These are phyloP conservation scores for Anas platyrhynchos DNA, from an alignment of 2,113 vertebrate genomes.

Conservation along the genomic window DNA sequence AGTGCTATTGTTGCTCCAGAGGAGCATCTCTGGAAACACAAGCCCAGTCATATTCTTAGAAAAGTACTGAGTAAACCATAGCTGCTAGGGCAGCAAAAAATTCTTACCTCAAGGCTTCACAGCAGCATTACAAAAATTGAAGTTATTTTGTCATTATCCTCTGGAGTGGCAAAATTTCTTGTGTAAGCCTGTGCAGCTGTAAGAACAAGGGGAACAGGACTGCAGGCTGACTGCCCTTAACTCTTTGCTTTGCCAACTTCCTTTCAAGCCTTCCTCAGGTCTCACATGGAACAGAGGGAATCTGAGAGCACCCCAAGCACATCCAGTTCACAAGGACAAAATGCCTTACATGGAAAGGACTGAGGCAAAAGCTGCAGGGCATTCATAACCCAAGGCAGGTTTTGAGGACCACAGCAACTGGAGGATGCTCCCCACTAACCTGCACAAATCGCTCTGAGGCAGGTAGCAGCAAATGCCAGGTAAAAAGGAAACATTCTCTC, in stretches of 20 bases:
- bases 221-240: neutral
- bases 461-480: neutral
- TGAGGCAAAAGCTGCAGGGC: neutral
- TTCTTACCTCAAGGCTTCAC: neutral
- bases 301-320: neutral
- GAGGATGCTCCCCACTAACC: neutral
- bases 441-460: neutral
- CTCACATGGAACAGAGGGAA: neutral
- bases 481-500: neutral
- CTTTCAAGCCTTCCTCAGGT: neutral
- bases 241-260: neutral
- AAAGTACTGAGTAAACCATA: neutral
- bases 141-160: neutral
- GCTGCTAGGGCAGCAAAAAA: neutral
- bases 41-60: rapidly evolving
- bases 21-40: neutral
- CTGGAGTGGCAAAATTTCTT: neutral
- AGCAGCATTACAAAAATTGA: neutral
- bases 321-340: neutral
- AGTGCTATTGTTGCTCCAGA: neutral
- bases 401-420: neutral
- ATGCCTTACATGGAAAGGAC: neutral
- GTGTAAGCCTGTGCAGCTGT: neutral
- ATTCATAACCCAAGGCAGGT: neutral
- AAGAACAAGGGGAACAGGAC: too few species aligned